These are phyloP conservation scores for Mus pahari DNA, from an alignment of 2,113 vertebrate species.

Conservation along the genomic window DNA sequence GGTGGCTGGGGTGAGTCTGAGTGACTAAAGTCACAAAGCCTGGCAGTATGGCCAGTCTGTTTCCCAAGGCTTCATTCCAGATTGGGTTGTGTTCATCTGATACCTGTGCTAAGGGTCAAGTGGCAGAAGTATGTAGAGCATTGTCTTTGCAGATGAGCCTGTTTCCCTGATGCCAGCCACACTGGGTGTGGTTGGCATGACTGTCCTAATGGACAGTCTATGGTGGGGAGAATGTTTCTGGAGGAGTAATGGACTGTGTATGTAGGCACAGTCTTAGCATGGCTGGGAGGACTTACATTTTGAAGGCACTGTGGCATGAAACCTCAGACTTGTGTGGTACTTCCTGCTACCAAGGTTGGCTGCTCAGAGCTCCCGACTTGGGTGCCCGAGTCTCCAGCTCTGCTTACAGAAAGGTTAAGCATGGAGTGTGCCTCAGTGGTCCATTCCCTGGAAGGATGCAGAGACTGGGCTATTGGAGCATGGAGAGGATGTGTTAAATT, in stretches of 20 bases:
- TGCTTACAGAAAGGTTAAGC: neutral
- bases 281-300: slow-evolving; percentile 36
- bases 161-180: neutral
- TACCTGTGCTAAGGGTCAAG: neutral
- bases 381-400: neutral
- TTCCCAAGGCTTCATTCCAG: neutral
- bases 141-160: neutral
- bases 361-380: neutral
- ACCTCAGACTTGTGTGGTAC: slow-evolving; percentile 67
- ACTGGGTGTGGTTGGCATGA: neutral
- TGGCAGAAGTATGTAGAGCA: neutral
- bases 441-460: neutral
- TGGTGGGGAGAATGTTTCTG: neutral
- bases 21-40: neutral
- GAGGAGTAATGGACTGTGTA: neutral
- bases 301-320: slow-evolving; percentile 65
- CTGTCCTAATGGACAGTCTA: neutral
- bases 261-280: slow-evolving; percentile 49
- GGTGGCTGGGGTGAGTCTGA: neutral
- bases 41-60: neutral
- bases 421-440: neutral
- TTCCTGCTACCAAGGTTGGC: slow-evolving; percentile 45
- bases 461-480: neutral
- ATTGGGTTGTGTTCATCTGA: neutral
- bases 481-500: neutral